Conservation (phyloP, 2,797 vertebrate species). For the Trichosurus vulpecula region DNA sequence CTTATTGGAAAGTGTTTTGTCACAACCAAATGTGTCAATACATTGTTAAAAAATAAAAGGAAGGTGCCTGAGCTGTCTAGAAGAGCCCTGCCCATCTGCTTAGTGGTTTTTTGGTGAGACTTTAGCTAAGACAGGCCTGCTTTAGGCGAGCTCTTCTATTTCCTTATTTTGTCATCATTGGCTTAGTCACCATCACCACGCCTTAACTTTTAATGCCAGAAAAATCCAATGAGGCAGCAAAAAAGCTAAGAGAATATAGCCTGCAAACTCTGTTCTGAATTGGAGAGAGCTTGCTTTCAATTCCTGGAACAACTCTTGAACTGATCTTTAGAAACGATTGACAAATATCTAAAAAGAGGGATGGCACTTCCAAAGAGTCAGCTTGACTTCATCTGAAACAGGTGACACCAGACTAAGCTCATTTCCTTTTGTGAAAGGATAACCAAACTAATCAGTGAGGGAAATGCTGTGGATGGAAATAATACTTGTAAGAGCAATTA, state of each 20-base stretch:
- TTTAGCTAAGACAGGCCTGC: conserved; percentile 19
- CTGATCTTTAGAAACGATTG: neutral
- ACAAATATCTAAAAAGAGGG: neutral
- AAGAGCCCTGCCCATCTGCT: neutral
- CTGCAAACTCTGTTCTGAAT: neutral
- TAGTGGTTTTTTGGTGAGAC: conserved; percentile 13
- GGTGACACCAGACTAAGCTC: neutral
- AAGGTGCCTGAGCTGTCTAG: neutral
- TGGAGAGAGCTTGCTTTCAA: neutral
- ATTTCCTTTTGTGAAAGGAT: neutral
- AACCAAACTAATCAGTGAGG: neutral
- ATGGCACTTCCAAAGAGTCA: neutral
- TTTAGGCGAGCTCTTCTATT: conserved; percentile 61
- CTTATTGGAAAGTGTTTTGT: neutral
- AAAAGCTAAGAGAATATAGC: neutral
- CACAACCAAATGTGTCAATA: neutral
- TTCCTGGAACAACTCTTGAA: neutral
- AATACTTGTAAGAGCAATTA: neutral
- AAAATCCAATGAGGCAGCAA: neutral
- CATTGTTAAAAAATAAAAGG: neutral
- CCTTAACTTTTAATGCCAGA: conserved; percentile 65
- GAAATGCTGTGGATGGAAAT: neutral
- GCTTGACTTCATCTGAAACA: neutral
- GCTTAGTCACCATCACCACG: conserved; percentile 72
- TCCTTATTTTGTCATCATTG: conserved; percentile 60